phyloP scores from a whole-genome alignment of 1,140 invertebrate species.

The Diuraphis noxia region DNA sequence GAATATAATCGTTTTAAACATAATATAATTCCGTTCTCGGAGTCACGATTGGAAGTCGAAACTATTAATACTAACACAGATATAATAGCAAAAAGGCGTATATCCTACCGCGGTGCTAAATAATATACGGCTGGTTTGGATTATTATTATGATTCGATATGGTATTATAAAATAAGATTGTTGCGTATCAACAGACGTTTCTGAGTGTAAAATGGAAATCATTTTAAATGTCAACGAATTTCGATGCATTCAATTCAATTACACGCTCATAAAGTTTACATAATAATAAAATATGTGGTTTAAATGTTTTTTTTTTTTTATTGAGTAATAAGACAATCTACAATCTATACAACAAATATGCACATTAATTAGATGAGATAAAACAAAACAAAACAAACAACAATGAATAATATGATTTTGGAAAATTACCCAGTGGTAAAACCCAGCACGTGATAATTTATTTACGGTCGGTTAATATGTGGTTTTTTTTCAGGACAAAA shows the following conservation, averaged over 20 bases:
- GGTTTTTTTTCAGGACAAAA: too few relatives aligned
- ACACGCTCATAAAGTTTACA: background rate
- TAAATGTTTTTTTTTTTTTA: too few relatives aligned
- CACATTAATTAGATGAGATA: too few relatives aligned
- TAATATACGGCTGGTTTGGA: background rate
- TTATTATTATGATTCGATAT: background rate
- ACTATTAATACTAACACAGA: background rate
- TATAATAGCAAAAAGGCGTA: too few relatives aligned
- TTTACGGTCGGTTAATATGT: too few relatives aligned
- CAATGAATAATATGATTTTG: too few relatives aligned
- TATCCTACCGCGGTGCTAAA: background rate
- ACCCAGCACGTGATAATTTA: too few relatives aligned
- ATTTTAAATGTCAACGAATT: background rate
- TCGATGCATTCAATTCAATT: background rate
- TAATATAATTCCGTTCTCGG: too few relatives aligned
- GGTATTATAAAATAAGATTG: background rate
- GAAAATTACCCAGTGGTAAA: too few relatives aligned
- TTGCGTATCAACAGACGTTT: background rate
- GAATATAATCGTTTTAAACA: background rate
- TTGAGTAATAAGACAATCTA: too few relatives aligned
- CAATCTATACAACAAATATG: too few relatives aligned
- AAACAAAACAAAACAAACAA: too few relatives aligned
- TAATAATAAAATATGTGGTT: background rate
- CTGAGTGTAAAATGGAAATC: background rate
- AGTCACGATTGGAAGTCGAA: background rate